A percentile compares a stretch with the other conserved stretches of the same genome.
Conservation (phyloP, 37 sponge, comb jelly and placozoan species). For the Hexactinellida sp. region DNA sequence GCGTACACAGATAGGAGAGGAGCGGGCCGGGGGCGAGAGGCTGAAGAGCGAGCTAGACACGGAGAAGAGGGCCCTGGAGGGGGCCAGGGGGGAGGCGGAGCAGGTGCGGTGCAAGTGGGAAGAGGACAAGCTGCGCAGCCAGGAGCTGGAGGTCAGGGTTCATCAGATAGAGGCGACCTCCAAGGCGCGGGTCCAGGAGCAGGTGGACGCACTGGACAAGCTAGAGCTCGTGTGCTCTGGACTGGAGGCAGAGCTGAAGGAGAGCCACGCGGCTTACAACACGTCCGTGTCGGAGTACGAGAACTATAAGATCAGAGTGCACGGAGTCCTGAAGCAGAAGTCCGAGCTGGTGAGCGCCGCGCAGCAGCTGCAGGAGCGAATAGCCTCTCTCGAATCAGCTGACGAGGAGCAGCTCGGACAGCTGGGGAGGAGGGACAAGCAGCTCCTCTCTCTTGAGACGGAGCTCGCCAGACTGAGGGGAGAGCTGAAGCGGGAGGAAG, state of each 20-base stretch:
- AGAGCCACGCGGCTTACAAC: background rate
- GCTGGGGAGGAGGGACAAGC: background rate
- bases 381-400: background rate
- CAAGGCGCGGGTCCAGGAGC: background rate
- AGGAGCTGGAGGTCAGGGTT: background rate
- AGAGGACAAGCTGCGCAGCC: background rate
- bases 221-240: background rate
- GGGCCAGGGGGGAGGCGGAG: background rate
- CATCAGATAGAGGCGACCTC: background rate
- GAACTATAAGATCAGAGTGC: conserved; percentile 4
- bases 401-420: background rate
- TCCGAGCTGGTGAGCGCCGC: background rate
- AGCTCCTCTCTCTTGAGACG: background rate
- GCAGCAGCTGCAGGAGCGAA: background rate
- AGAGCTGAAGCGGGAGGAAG: background rate
- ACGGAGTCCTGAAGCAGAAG: conserved; percentile 13
- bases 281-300: background rate
- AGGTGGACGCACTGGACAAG: background rate
- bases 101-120: background rate
- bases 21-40: background rate
- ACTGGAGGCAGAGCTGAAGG: background rate
- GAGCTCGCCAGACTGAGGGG: background rate
- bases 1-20: background rate
- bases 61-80: background rate
- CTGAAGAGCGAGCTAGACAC: background rate